Evolutionary conservation across 2,888 invertebrate species (phyloP), one percentile per base, ranked within the genome.

Genomic region (Agonopterix heracliana): DNA sequence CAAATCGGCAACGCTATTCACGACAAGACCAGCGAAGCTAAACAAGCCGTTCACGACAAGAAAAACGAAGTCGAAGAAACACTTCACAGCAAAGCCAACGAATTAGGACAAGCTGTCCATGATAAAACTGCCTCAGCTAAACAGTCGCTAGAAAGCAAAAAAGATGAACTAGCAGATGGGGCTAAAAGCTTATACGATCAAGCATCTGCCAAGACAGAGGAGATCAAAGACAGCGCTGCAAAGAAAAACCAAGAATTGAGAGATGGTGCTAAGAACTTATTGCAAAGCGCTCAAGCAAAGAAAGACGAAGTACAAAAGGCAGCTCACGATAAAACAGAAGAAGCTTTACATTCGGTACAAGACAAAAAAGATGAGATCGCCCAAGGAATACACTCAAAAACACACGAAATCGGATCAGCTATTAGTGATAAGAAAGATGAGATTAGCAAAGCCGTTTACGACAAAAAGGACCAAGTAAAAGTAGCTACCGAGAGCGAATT

Each of bases 141-240:
- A 59, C 61, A 71, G 42, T 59, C 59, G 14, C 58, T 76, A 10
- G 61, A 68, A 44, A 60, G 75, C 49, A 76, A 74, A 45, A 83
- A 80, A 58, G 76, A 78, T 34, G 71, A 75, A 60, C 56, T 75
- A 12, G 70, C 71, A 54, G 63, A 66, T 40, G 70, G 68, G 48
- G 55, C 71, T 10, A 68, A 71, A 55, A 60, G 56, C 26, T 70
- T 70, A 50, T 53, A 63, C 26, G 47, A 63, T 43, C 61, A 70
- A 55, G 66, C 61, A 1, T 58, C 65, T 2, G 60, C 60, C 34
- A 59, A 63, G 17, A 71, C 67, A 57, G 59, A 66, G 44, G 60
- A 68, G 34, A 47, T 68, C 9, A 56, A 68, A 54, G 61, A 61
- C 44, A 57, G 50, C 26, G 44, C 66, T 38, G 52, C 55, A 41